Conservation (phyloP, 2,888 invertebrate species). For the Agrotis puta region DNA sequence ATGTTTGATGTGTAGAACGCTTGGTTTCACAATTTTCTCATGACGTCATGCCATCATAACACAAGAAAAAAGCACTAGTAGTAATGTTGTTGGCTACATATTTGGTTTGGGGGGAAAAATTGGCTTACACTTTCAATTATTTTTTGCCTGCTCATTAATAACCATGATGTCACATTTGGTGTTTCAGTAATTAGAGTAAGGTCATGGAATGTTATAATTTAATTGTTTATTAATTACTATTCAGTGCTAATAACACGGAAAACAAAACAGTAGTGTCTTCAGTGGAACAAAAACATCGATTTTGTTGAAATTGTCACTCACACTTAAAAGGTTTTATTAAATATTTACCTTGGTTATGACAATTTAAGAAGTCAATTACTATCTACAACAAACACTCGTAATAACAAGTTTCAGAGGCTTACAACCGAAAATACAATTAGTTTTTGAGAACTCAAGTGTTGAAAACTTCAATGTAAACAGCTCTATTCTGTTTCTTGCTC, state of each 20-base stretch:
- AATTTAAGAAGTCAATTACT: background rate
- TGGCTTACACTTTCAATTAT: background rate
- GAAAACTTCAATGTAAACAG: too few species aligned
- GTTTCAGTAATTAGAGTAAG: background rate
- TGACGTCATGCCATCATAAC: constrained; percentile 54
- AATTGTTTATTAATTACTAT: background rate
- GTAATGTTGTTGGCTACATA: background rate
- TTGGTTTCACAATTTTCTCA: constrained; percentile 41
- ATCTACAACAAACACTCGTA: background rate
- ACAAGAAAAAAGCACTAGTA: background rate
- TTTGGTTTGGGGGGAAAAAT: constrained; percentile 33
- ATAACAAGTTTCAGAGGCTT: background rate
- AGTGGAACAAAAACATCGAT: constrained; percentile 28
- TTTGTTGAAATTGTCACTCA: constrained; percentile 11
- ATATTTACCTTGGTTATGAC: background rate
- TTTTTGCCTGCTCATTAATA: constrained; percentile 14
- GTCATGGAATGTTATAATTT: constrained; percentile 12
- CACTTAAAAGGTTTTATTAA: constrained; percentile 2
- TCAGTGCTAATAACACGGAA: background rate
- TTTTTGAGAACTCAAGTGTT: too few species aligned
- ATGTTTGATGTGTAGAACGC: constrained; percentile 41
- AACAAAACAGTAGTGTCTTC: constrained; percentile 6
- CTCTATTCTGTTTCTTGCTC: too few species aligned
- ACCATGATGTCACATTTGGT: constrained; percentile 26
- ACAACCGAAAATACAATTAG: too few species aligned